These are phyloP conservation scores for Luscinia megarhynchos DNA, from an alignment of 2,797 vertebrate genomes.

Conservation along the genomic window DNA sequence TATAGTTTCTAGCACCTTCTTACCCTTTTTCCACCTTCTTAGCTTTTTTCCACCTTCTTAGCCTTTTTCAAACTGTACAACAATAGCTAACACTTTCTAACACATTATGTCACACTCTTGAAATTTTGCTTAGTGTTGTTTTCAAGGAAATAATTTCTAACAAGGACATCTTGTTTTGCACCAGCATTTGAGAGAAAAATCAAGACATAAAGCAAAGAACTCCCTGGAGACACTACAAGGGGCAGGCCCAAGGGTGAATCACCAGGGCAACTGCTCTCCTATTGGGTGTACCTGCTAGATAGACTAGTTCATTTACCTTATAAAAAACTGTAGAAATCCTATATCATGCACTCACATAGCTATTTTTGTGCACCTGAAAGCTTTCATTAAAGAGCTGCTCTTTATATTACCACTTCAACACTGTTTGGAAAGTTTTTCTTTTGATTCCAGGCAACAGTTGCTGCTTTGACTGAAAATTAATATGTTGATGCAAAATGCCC, in stretches of 20 bases:
- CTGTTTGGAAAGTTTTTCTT: neutral
- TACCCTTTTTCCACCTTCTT: neutral
- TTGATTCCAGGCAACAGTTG: neutral
- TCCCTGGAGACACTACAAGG: neutral
- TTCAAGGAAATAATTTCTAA: neutral
- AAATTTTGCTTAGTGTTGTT: neutral
- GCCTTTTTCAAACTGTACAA: neutral
- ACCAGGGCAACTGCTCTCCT: neutral
- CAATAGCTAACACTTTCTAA: neutral
- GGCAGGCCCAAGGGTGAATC: neutral
- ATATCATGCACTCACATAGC: rapidly evolving
- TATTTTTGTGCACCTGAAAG: neutral
- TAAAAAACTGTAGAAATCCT: neutral
- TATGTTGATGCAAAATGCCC: neutral
- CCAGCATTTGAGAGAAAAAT: neutral
- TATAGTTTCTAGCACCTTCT: neutral
- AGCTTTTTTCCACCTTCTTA: neutral
- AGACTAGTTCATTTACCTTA: neutral
- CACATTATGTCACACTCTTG: neutral
- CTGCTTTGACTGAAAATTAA: neutral
- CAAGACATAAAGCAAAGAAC: neutral
- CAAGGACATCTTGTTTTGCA: neutral
- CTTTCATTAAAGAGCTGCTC: neutral
- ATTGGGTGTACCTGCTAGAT: neutral
- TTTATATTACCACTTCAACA: no score